A percentile compares a stretch with the other conserved stretches of the same genome.
Evolutionary conservation across 2,888 invertebrate species (phyloP).

Genomic region (Cantharis rustica): DNA sequence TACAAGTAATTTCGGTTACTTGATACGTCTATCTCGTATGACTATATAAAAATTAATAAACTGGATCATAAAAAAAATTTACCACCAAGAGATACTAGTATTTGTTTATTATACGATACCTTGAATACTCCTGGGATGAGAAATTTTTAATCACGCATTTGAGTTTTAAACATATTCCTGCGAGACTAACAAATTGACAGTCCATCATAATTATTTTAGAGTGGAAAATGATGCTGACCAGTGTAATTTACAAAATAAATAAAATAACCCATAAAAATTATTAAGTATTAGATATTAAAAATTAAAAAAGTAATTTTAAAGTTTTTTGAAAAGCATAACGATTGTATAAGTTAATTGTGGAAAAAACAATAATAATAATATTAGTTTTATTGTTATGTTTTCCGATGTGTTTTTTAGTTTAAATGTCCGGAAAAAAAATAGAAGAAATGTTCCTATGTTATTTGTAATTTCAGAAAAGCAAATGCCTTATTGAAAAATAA

Average conservation of each 20-base stretch:
- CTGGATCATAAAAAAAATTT: no score
- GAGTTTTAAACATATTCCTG: background rate
- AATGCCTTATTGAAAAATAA: background rate
- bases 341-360: no score
- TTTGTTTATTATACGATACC: background rate
- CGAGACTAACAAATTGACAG: background rate
- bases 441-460: background rate
- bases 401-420: no score
- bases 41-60: no score
- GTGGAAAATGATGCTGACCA: background rate
- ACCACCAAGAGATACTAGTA: no score
- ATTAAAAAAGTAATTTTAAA: background rate
- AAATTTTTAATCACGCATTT: background rate
- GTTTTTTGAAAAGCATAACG: background rate
- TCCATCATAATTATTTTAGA: background rate
- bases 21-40: no score
- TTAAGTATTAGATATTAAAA: background rate
- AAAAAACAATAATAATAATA: no score
- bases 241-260: background rate
- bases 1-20: no score
- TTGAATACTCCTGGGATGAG: background rate
- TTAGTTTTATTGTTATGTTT: no score
- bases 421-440: no score
- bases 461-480: background rate
- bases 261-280: background rate